Base-by-base conservation (phyloP, 2,113 vertebrate species). In the Haliaeetus leucogaster region DNA sequence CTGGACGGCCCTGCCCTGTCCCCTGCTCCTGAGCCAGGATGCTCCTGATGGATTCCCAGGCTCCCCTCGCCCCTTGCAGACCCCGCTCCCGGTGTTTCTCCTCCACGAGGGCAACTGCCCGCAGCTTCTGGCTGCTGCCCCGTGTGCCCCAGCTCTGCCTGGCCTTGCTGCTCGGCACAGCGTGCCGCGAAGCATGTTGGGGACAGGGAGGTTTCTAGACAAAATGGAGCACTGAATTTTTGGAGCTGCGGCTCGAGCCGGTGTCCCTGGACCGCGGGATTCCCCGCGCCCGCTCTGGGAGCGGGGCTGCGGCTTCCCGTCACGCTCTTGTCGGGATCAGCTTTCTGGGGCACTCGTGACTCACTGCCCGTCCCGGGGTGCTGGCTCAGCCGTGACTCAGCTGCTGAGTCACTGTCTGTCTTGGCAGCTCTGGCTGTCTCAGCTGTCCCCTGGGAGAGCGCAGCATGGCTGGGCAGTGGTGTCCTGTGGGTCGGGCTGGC, bases 381-480 rank as follows among this genome's bases (percentile, higher is more conserved):
- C 92, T 2, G 85, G 87, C 93, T 95, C 95, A 94, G 91, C 91
- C 38, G 1, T 96, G 95, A 96, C 95, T 97, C 95, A 96, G 95
- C 95, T 95, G 94, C 97, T 96, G 93, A 95, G 88, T 96, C 97
- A 96, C 95, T 6, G 62, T 86, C 96, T 94, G 91, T 73, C 89
- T 70, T 17, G 14, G 58, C 7, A 1, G 81, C 40, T 43, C 72
- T 6, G 6, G 47, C 89, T 52, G 80, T 34, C 86, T 86, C 73
- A 10, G 11, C 55, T 10, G 4, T 26, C 59, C 43, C 29, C 45
- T 2, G 14, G 63, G 40, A 47, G 30, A 45, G 53, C 16, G 3
- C 42, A 22, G 40, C 18, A 4, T 53, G 10, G 15, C 61, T 2
- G 0, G 21, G 77, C 43, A 22, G 32, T 16, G 65, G 10, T 32